Evolutionary conservation across 2,113 vertebrate genomes (phyloP).

Genomic region (Albula goreensis): DNA sequence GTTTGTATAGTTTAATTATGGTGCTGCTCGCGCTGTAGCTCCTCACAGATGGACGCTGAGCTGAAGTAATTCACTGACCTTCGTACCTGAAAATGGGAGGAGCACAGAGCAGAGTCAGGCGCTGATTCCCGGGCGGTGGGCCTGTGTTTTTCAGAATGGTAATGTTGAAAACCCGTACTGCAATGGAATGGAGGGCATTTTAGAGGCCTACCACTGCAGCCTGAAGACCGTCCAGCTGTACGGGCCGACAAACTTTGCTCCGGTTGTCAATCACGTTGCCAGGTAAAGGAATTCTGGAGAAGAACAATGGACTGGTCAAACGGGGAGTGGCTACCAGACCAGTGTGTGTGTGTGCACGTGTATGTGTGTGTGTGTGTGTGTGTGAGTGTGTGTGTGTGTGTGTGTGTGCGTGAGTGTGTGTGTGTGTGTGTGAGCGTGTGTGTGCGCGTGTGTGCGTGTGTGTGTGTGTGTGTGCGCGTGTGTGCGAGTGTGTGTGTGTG

Average conservation of each 20-base stretch:
- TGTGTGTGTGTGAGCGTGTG: background rate
- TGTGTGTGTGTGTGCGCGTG: too few species aligned
- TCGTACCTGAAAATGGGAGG: too few species aligned
- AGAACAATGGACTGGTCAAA: background rate
- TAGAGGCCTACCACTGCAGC: constrained; percentile 91
- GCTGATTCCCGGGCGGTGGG: too few species aligned
- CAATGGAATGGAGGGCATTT: constrained; percentile 87
- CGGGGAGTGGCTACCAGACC: too few species aligned
- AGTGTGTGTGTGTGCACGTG: background rate
- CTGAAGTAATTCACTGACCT: too few species aligned
- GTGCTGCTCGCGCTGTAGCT: too few species aligned
- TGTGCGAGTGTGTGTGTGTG: too few species aligned
- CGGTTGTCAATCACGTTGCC: constrained; percentile 89
- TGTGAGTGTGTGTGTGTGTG: background rate
- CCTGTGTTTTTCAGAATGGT: constrained; percentile 75
- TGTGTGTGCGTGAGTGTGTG: background rate
- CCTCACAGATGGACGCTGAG: too few species aligned
- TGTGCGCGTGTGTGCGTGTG: background rate
- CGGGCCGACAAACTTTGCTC: constrained; percentile 93
- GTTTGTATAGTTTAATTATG: background rate
- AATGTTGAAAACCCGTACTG: constrained; percentile 88
- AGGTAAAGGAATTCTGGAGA: constrained; percentile 64
- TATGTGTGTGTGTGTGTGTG: constrained; percentile 9
- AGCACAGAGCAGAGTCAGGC: too few species aligned
- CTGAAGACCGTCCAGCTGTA: constrained; percentile 95